phyloP scores from a whole-genome alignment of 2,888 invertebrate genomes.

The Panzeria rudis region DNA sequence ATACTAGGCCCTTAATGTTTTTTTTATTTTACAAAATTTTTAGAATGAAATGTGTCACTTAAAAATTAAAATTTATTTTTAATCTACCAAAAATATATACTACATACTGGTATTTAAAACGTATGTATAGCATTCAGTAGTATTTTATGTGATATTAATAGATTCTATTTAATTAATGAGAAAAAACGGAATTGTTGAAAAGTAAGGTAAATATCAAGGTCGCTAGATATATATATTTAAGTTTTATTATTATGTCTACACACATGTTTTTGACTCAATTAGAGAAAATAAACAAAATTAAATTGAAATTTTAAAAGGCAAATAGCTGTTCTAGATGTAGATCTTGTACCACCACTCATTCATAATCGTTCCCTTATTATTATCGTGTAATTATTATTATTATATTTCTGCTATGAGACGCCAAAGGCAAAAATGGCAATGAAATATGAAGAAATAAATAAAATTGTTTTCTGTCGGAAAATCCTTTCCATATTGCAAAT shows the following conservation, averaged over 20 bases:
- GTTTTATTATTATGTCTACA: slow-evolving; percentile 5
- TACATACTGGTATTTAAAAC: neutral
- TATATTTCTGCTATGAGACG: no score
- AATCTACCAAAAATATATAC: neutral
- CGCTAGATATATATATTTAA: slow-evolving; percentile 38
- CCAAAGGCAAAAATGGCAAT: no score
- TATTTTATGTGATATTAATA: slow-evolving; percentile 16
- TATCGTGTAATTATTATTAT: no score
- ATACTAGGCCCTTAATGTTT: neutral
- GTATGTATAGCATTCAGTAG: neutral
- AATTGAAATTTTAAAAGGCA: neutral
- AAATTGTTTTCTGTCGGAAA: no score
- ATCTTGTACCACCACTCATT: no score
- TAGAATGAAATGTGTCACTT: slow-evolving; percentile 35
- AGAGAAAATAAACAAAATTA: neutral
- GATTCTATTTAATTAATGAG: slow-evolving; percentile 6
- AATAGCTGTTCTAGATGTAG: neutral
- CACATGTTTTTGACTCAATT: neutral
- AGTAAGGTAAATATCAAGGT: slow-evolving; percentile 42
- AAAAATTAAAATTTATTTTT: neutral
- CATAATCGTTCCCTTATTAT: no score
- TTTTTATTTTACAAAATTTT: neutral
- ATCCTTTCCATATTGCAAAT: no score
- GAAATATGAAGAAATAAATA: no score
- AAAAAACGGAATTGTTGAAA: slow-evolving; percentile 2